These are phyloP conservation scores for Theocolax elegans DNA, from an alignment of 1,140 invertebrate species.

Conservation along the genomic window DNA sequence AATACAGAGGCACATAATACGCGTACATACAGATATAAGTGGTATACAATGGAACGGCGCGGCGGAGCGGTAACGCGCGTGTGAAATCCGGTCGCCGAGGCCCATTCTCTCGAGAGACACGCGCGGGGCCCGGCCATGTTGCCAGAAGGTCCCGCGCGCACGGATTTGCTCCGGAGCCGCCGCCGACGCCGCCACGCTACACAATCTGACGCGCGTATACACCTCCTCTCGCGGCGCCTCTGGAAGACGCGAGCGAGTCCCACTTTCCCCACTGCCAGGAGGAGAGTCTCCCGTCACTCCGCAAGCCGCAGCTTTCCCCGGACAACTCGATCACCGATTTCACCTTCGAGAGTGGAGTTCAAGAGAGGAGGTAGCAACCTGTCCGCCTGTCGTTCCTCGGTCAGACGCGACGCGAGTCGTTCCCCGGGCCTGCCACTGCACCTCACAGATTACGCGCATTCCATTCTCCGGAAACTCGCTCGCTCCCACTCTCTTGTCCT, in stretches of 20 bases:
- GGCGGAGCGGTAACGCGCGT: no score
- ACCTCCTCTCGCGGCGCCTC: neutral
- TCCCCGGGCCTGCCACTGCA: neutral
- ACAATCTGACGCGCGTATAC: neutral
- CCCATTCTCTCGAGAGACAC: neutral
- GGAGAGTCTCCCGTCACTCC: no score
- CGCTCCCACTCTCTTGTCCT: no score
- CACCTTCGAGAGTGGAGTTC: neutral
- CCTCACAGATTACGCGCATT: slow-evolving; percentile 40
- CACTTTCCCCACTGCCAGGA: slow-evolving; percentile 17
- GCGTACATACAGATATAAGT: no score
- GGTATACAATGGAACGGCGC: no score
- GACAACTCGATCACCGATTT: neutral
- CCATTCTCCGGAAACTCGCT: slow-evolving; percentile 48
- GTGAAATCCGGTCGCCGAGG: neutral
- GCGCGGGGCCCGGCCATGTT: slow-evolving; percentile 9
- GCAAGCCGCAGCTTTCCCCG: neutral
- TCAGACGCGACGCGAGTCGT: neutral
- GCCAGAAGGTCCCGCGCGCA: slow-evolving; percentile 6
- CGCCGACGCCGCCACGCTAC: neutral
- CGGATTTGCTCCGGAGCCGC: slow-evolving; percentile 18
- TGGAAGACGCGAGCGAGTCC: slow-evolving; percentile 7
- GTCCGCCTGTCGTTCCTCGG: slow-evolving; percentile 15
- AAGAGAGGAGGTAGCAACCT: slow-evolving; percentile 49
- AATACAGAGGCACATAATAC: no score